Percentiles rank a stretch among this genome's conserved stretches.
These are phyloP conservation scores for Sorex fumeus DNA, from an alignment of 2,113 vertebrate species.

Conservation along the genomic window DNA sequence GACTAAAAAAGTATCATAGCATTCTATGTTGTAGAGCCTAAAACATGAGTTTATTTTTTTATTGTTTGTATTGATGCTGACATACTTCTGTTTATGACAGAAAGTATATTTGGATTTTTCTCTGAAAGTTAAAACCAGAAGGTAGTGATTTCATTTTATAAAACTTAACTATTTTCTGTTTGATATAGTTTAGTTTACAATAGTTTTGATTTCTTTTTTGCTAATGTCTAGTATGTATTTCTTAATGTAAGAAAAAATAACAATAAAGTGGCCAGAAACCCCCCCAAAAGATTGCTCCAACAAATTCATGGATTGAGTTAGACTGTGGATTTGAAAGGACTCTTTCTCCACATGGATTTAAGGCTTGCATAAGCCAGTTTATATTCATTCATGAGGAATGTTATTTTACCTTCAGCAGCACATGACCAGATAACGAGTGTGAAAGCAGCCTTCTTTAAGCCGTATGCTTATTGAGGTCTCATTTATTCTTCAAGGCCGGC, in stretches of 20 bases:
- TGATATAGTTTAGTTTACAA: constrained; percentile 37
- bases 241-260: neutral
- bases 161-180: constrained; percentile 39
- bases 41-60: constrained; percentile 40
- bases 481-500: constrained; percentile 45
- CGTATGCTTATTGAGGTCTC: constrained; percentile 33
- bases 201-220: constrained; percentile 31
- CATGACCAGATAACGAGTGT: constrained; percentile 49
- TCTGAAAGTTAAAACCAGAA: constrained; percentile 21
- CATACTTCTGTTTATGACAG: constrained; percentile 46
- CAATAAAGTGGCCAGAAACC: neutral
- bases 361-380: constrained; percentile 65
- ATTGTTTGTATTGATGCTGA: constrained; percentile 26
- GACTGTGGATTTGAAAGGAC: constrained; percentile 52
- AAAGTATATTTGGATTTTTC: constrained; percentile 27
- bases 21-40: neutral
- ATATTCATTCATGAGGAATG: constrained; percentile 52
- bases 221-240: neutral
- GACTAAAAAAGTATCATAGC: neutral
- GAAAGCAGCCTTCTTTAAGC: constrained; percentile 60
- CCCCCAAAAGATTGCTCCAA: no score
- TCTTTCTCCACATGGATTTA: constrained; percentile 50
- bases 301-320: constrained; percentile 58
- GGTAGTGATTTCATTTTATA: constrained; percentile 43
- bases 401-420: constrained; percentile 68